Evolutionary conservation across 1,140 invertebrate genomes (phyloP).

Genomic region (Atta texana): DNA sequence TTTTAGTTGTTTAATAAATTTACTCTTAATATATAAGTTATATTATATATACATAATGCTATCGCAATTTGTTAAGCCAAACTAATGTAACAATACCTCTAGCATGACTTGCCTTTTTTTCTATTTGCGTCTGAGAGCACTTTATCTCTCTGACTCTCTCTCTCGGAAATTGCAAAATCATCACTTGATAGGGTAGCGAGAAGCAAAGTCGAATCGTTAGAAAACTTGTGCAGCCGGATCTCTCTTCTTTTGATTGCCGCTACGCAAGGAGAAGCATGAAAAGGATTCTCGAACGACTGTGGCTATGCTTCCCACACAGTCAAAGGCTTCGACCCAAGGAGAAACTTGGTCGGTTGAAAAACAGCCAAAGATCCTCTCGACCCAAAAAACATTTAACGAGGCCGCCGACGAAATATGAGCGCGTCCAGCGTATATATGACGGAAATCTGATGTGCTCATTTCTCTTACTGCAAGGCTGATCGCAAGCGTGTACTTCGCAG

Average conservation of each 20-base stretch:
- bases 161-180: conserved; percentile 50
- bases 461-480: conserved; percentile 29
- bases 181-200: conserved; percentile 10
- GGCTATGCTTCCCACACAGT: conserved; percentile 51
- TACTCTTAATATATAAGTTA: not conserved
- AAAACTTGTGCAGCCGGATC: conserved; percentile 44
- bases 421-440: conserved; percentile 56
- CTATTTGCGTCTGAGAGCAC: conserved; percentile 5
- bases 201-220: conserved; percentile 55
- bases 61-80: not conserved
- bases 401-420: conserved; percentile 63
- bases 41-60: not conserved
- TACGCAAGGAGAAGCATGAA: conserved; percentile 55
- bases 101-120: conserved; percentile 5
- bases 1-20: not conserved
- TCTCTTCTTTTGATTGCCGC: conserved; percentile 40
- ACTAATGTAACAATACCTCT: not conserved
- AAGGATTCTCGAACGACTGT: conserved; percentile 60
- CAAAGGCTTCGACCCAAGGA: conserved; percentile 60
- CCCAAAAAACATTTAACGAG: conserved; percentile 69
- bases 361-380: conserved; percentile 64
- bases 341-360: conserved; percentile 64
- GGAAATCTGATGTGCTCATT: conserved; percentile 30
- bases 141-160: not conserved
- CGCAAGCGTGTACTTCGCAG: conserved; percentile 29